phyloP scores from a whole-genome alignment of 2,113 vertebrate genomes.

The Melanostigma gelatinosum region DNA sequence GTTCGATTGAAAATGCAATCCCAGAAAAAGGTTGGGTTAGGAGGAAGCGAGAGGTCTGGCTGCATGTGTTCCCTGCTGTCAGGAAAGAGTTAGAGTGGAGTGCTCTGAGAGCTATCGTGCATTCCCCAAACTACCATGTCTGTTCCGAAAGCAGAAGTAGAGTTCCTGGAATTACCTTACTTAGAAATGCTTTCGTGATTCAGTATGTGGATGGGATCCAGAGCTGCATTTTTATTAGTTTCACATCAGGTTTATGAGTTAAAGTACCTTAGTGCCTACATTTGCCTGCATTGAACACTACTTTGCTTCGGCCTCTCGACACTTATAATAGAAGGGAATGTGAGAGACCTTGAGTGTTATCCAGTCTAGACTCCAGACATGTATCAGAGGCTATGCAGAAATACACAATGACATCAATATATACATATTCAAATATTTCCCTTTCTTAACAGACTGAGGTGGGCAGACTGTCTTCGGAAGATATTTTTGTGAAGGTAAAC shows the following conservation, averaged over 20 bases:
- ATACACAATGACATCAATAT: neutral
- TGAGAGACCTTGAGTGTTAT: neutral
- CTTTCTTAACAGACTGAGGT: neutral
- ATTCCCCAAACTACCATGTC: conserved; percentile 32
- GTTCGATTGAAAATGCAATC: conserved; percentile 9
- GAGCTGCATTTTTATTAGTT: conserved; percentile 31
- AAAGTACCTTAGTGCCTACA: conserved; percentile 3
- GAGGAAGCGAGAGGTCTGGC: neutral
- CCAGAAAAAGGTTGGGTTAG: neutral
- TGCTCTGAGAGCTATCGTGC: neutral
- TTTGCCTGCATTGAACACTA: neutral
- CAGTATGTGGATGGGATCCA: conserved; percentile 7
- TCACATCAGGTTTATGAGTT: conserved; percentile 33
- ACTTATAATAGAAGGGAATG: neutral
- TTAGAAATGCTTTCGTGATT: conserved; percentile 22
- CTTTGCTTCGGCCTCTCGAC: neutral
- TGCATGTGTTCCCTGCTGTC: conserved; percentile 39
- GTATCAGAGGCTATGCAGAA: neutral
- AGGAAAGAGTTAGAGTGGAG: conserved; percentile 28
- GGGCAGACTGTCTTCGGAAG: neutral
- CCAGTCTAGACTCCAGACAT: conserved; percentile 2
- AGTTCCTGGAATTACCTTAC: conserved; percentile 49
- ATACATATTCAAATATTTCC: neutral
- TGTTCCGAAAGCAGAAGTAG: conserved; percentile 29
- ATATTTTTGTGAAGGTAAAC: conserved; percentile 8